Evolutionary conservation across 1,140 invertebrate species (phyloP), one percentile per base, ranked within the genome.

Genomic region (Psix sp.): DNA sequence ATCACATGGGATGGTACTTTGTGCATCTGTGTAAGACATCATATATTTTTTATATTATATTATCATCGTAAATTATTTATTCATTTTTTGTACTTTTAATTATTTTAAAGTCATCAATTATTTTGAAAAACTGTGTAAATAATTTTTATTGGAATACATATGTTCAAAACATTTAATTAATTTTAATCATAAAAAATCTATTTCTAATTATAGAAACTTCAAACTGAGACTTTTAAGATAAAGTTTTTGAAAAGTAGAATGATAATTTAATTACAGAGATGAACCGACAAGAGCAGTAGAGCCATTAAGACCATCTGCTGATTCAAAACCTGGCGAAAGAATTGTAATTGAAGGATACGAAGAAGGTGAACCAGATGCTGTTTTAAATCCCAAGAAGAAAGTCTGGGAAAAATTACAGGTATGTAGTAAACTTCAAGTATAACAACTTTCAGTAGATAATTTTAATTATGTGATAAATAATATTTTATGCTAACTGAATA

Each of bases 341-440:
- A 91, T 98, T 13, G 82, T 91, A 56, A 89, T 96, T 38, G 95
- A 97, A 82, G 94, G 92, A 33, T 95, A 94, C 83, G 94, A 95
- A 88, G 84, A 83, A 77, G 94, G 94, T 26, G 87, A 88, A 35
- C 93, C 96, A 10, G 96, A 98, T 87, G 92, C 93, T 6, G 90
- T 94, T 38, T 87, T 99, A 3, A 99, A 99, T 87, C 97, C 97
- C 5, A 99, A 99, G 83, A 99, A 99, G 86, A 99, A 99, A 90
- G 90, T 98, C 9, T 98, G 97, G 96, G 97, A 99, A 82, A 96
- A 95, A 82, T 80, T 96, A 21, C 93, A 94, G 80, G 91, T 89
- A 78, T 70, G 9, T 57, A 39, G 3, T 3, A 33, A 33, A 6
- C 29, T 6, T 33, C 4, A 10, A 10, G 4, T 24, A 5, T 4